A percentile compares a stretch with the other conserved stretches of the same genome.
These are phyloP conservation scores for Gnatocerus cornutus DNA, from an alignment of 2,888 invertebrate species.

Conservation along the genomic window DNA sequence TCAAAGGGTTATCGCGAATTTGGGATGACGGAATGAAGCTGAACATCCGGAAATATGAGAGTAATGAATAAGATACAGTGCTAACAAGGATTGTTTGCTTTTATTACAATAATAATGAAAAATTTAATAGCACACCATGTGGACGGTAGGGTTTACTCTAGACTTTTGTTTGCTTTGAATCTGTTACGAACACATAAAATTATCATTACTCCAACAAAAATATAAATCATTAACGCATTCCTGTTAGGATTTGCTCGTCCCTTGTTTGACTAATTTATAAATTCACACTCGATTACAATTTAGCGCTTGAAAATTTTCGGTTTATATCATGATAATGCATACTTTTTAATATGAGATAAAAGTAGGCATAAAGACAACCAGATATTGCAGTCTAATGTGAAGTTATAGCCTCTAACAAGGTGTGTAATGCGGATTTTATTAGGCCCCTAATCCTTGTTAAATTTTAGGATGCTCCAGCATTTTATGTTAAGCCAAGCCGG, in stretches of 20 bases:
- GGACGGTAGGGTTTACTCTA: constrained; percentile 35
- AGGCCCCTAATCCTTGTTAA: constrained; percentile 65
- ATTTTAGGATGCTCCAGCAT: constrained; percentile 60
- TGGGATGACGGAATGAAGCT: constrained; percentile 35
- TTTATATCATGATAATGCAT: constrained; percentile 26
- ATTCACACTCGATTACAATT: background rate
- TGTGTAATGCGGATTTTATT: constrained; percentile 66
- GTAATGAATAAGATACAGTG: constrained; percentile 44
- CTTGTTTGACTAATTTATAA: constrained; percentile 15
- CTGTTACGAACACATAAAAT: constrained; percentile 33
- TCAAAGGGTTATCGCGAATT: constrained; percentile 38
- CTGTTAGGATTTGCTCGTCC: constrained; percentile 11
- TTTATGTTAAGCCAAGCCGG: constrained; percentile 53
- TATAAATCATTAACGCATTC: constrained; percentile 37
- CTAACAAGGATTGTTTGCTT: constrained; percentile 43
- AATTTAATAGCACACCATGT: constrained; percentile 41
- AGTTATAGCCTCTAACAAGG: constrained; percentile 65
- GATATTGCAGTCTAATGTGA: constrained; percentile 61
- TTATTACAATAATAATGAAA: constrained; percentile 46
- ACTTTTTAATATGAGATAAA: constrained; percentile 63
- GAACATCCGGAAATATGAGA: constrained; percentile 40
- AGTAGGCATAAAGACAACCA: constrained; percentile 61
- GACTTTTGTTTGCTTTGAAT: constrained; percentile 39
- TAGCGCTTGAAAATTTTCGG: background rate
- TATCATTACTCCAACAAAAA: constrained; percentile 31